Evolutionary conservation across 1,140 invertebrate genomes (phyloP).

Genomic region (Drosophila guanche): DNA sequence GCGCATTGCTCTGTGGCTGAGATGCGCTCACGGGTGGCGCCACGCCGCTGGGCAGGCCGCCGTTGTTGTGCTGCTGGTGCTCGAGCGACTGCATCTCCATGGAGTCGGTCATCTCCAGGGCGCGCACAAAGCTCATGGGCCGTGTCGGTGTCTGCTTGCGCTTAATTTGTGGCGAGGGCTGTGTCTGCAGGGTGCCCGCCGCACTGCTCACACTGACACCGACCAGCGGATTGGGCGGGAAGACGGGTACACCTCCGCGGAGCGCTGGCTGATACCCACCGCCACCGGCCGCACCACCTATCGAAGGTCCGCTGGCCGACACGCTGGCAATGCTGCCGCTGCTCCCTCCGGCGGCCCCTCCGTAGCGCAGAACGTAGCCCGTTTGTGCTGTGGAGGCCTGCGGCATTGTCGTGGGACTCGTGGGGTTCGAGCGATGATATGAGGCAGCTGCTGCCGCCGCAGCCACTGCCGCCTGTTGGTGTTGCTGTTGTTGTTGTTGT

Average conservation of each 20-base stretch:
- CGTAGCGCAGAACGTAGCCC: slow-evolving; percentile 73
- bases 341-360: slow-evolving; percentile 46
- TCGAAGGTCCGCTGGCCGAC: slow-evolving; percentile 35
- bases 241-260: slow-evolving; percentile 88
- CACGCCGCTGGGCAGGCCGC: slow-evolving; percentile 43
- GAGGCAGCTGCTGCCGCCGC: slow-evolving; percentile 82
- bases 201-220: slow-evolving; percentile 38
- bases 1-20: slow-evolving; percentile 1
- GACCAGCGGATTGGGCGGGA: slow-evolving; percentile 86
- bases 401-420: slow-evolving; percentile 89
- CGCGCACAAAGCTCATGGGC: slow-evolving; percentile 96
- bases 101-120: slow-evolving; percentile 94
- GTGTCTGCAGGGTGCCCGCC: slow-evolving; percentile 53
- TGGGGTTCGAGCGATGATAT: slow-evolving; percentile 90
- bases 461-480: slow-evolving; percentile 80
- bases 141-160: slow-evolving; percentile 86
- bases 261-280: slow-evolving; percentile 86
- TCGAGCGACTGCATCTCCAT: slow-evolving; percentile 87
- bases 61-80: slow-evolving; percentile 75
- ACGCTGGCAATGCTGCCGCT: slow-evolving; percentile 69
- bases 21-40: slow-evolving; percentile 52
- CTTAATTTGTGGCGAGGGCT: slow-evolving; percentile 87
- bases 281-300: slow-evolving; percentile 9
- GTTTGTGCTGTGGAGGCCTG: slow-evolving; percentile 65
- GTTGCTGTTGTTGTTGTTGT: too few relatives aligned